Conservation (phyloP, 2,888 invertebrate species). For the Argyresthia albistria region DNA sequence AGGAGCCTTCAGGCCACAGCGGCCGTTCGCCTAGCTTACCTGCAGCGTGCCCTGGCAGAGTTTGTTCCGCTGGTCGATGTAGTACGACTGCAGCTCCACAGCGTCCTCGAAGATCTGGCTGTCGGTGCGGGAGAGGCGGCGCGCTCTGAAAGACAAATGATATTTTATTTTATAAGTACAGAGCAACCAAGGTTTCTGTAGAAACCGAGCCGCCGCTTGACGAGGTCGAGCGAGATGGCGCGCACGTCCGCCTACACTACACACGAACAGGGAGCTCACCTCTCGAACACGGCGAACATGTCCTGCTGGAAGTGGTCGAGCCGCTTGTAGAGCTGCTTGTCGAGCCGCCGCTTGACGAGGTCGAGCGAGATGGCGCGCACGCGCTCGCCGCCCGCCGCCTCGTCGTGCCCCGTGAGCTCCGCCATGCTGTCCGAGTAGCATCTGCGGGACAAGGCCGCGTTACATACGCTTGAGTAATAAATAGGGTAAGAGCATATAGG, state of each 20-base stretch:
- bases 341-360: constrained; percentile 92
- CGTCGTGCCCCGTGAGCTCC: constrained; percentile 92
- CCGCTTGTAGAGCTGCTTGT: constrained; percentile 92
- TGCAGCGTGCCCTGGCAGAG: constrained; percentile 84
- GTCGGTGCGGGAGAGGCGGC: constrained; percentile 90
- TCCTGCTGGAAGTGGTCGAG: constrained; percentile 97
- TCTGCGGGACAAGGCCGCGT: constrained; percentile 40
- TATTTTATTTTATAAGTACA: too few species aligned
- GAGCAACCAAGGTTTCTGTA: too few species aligned
- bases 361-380: constrained; percentile 91
- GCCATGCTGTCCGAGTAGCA: constrained; percentile 97
- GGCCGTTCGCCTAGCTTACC: too few species aligned
- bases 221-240: too few species aligned
- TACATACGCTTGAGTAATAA: too few species aligned
- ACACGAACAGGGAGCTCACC: constrained; percentile 23
- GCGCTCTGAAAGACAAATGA: constrained; percentile 70
- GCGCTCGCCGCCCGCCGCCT: constrained; percentile 68
- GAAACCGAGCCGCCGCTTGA: too few species aligned
- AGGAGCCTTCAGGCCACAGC: too few species aligned
- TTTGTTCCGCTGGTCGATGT: constrained; percentile 81
- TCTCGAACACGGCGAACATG: constrained; percentile 92
- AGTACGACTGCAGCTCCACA: constrained; percentile 92
- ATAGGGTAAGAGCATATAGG: too few species aligned
- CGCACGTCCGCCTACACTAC: too few species aligned
- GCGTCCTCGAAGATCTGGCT: constrained; percentile 97